Evolutionary conservation across 2,113 vertebrate species (phyloP).

Genomic region (Ageneiosus marmoratus): DNA sequence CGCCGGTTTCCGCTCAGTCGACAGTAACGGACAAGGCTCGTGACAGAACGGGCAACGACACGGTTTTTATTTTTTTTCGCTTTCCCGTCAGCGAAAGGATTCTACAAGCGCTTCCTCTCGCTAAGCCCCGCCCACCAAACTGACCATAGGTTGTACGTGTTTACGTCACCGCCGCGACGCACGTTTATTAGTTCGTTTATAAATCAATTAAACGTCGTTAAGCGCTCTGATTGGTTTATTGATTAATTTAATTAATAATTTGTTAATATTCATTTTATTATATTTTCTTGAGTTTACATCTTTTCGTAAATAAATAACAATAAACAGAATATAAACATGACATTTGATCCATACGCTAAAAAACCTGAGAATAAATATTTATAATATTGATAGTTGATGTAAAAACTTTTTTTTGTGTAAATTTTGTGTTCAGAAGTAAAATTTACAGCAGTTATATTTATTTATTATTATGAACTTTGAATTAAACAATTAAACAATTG

Average conservation of each 20-base stretch:
- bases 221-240: not conserved
- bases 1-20: conserved; percentile 54
- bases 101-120: conserved; percentile 25
- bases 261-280: not conserved
- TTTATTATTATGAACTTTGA: too few species aligned
- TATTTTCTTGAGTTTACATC: too few species aligned
- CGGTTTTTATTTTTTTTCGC: conserved; percentile 22
- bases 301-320: not conserved
- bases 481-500: too few species aligned
- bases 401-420: not conserved
- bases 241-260: not conserved
- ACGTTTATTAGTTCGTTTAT: conserved; percentile 9
- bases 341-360: not conserved
- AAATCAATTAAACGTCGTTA: conserved; percentile 11
- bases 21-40: conserved; percentile 67
- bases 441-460: not conserved
- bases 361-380: not conserved
- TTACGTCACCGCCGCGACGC: not conserved
- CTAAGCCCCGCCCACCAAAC: conserved; percentile 2
- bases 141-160: conserved; percentile 22
- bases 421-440: not conserved
- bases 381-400: not conserved
- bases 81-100: not conserved
- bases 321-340: not conserved
- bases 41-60: conserved; percentile 66